Base-by-base conservation (phyloP, 1,140 invertebrate genomes). In the Eciton burchellii region DNA sequence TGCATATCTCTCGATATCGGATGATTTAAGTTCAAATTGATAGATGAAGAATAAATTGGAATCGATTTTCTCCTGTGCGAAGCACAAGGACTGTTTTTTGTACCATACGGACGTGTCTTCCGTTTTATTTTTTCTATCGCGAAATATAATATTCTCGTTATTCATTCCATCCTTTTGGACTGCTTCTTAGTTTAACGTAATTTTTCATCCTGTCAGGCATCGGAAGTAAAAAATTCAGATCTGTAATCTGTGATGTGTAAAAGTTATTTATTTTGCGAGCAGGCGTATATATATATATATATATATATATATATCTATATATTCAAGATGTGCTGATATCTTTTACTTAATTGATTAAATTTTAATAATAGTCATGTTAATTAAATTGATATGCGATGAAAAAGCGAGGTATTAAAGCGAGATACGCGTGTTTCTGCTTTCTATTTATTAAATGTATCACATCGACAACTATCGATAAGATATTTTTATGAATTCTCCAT, bases 1-100 rank as follows among this genome's bases (percentile, higher is more conserved):
- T 59, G 47, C 49, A 59, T 65, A 29, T n/a, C 41, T 52, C 26
- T 74, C 71, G 84, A 29, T 74, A 62, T n/a, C 70, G 52, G 65
- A 60, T 79, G 84, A 82, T 57, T 77, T 70, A 77, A 41, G 74
- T 45, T 49, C 76, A 35, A 76, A 60, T 84, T 21, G 52, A 21
- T 56, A n/a, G n/a, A 26, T 12, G 79, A 76, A 76, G 76, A 82
- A 74, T 84, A 82, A 84, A 82, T 60, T 70, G n/a, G 11, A 6
- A 29, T 62, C 16, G 12, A 45, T 65, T 71, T 59, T 70, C 16
- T 24, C 0, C 47, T n/a, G 0, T 41, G 8, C 41, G 12, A 57
- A 41, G 14, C 26, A 3, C 11, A 65, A 63, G 41, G n/a, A n/a
- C n/a, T n/a, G n/a, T n/a, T n/a, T n/a, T n/a, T n/a, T n/a, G n/a